Percentiles rank a stretch among this genome's conserved stretches.
Conservation (phyloP, 1,140 invertebrate genomes). For the Drosophila kepulauana region DNA sequence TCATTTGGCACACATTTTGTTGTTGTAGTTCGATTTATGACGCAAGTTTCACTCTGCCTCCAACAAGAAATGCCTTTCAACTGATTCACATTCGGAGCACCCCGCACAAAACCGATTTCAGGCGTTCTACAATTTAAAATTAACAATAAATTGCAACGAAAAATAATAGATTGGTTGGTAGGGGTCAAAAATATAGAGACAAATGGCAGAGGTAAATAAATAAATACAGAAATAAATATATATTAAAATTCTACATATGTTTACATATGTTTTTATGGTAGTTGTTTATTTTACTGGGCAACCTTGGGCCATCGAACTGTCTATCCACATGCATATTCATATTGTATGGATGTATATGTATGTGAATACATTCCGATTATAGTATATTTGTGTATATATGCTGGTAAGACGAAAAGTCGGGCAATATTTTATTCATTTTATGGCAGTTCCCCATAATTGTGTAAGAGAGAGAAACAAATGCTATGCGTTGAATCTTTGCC, state of each 20-base stretch:
- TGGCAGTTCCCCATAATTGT: conserved; percentile 59
- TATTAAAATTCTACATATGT: conserved; percentile 45
- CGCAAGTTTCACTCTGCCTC: conserved; percentile 52
- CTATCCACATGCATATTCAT: conserved; percentile 35
- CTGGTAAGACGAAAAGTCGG: conserved; percentile 27
- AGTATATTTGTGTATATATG: conserved; percentile 4
- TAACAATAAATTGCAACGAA: conserved; percentile 22
- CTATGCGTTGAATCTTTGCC: conserved; percentile 34
- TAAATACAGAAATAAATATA: conserved; percentile 5
- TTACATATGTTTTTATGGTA: conserved; percentile 56
- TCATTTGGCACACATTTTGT: conserved; percentile 78
- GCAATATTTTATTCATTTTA: conserved; percentile 68
- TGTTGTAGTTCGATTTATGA: conserved; percentile 67
- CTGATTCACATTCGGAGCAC: conserved; percentile 33
- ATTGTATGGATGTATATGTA: background rate
- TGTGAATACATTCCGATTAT: conserved; percentile 11
- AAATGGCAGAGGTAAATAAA: conserved; percentile 9
- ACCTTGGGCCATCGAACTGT: conserved; percentile 68
- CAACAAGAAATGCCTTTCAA: conserved; percentile 35
- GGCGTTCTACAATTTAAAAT: background rate
- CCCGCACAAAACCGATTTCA: background rate
- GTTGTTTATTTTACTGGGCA: conserved; percentile 41
- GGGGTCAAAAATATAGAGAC: background rate
- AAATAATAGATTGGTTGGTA: conserved; percentile 39
- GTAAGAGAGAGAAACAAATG: conserved; percentile 68